Evolutionary conservation across 2,797 vertebrate species (phyloP).

Genomic region (Silurus lanzhouensis): DNA sequence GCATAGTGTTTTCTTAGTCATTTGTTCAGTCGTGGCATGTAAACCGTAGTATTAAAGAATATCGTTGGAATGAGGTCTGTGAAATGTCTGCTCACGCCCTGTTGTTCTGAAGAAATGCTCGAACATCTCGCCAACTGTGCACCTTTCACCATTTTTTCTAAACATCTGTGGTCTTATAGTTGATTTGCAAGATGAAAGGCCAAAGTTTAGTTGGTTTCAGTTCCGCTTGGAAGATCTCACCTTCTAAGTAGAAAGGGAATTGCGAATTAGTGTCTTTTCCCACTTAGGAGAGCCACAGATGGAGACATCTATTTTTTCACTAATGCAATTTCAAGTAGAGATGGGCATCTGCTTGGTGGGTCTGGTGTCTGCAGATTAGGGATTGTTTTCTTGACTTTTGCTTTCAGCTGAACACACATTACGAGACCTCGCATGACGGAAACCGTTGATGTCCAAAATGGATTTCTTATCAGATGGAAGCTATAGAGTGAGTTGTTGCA

Average conservation of each 20-base stretch:
- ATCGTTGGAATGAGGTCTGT: constrained; percentile 49
- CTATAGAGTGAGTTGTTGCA: constrained; percentile 62
- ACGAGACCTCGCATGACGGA: constrained; percentile 71
- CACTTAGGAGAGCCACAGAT: constrained; percentile 38
- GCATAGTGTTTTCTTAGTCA: constrained; percentile 29
- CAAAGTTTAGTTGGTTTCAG: constrained; percentile 57
- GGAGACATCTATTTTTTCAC: constrained; percentile 17
- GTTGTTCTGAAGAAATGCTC: background rate
- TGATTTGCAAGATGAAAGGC: constrained; percentile 62
- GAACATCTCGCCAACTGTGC: constrained; percentile 28
- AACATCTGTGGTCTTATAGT: constrained; percentile 37
- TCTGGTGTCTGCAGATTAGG: constrained; percentile 56
- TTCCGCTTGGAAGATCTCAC: constrained; percentile 51
- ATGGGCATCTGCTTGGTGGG: constrained; percentile 51
- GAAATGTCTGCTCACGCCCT: constrained; percentile 50
- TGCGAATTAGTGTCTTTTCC: constrained; percentile 25
- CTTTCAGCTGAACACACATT: constrained; percentile 50
- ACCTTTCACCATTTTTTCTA: constrained; percentile 28
- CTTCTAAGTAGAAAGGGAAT: constrained; percentile 17
- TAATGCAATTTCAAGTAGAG: constrained; percentile 46
- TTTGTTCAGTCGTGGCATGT: constrained; percentile 52
- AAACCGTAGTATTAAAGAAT: constrained; percentile 51
- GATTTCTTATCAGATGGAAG: constrained; percentile 77
- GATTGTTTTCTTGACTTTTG: constrained; percentile 46
- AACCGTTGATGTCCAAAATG: constrained; percentile 76